Evolutionary conservation across 2,113 vertebrate genomes (phyloP), one percentile per base, ranked within the genome.

Genomic region (Mormoops blainvillei): DNA sequence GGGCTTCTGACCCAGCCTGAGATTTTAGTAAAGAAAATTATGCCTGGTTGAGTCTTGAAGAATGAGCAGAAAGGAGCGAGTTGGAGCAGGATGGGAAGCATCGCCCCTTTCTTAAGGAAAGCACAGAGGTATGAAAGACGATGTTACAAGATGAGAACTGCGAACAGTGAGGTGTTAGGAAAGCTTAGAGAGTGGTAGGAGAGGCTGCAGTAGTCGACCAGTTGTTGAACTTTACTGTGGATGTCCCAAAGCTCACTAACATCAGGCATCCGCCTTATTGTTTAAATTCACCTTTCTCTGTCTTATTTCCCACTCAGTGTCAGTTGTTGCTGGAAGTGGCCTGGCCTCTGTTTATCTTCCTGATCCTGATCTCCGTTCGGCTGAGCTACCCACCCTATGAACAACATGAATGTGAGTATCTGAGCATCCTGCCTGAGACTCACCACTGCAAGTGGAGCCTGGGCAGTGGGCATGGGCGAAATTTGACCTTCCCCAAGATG

Each of bases 261-360:
- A 0, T 73, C 65, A 33, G 61, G 50, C 33, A 36, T 16, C 26
- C 10, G 1, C 54, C 24, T 48, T 33, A 14, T n/a, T 76, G 28
- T 71, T 90, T 19, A 52, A 82, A 65, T 41, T 97, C 67, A 96
- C 58, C 87, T 83, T 91, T 31, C 70, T 97, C 88, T 95, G 38
- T 89, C 63, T 97, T 94, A 97, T 91, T 98, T 77, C 90, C 97
- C n/a, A 71, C 97, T 63, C 97, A 99, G 99, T 98, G 99, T 93
- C 99, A 99, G 98, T 98, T 99, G 87, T 97, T 99, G 98, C 98
- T 99, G 7, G 99, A 99, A 98, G 98, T 99, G 85, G 97, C 99
- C 83, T 99, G 99, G 99, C 99, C 99, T 48, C 99, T 99, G 3
- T 99, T 99, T 96, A 99, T 99, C 98, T 99, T 99, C 99, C 99